phyloP scores from a whole-genome alignment of 2,113 vertebrate species.

The Aegithalos caudatus region DNA sequence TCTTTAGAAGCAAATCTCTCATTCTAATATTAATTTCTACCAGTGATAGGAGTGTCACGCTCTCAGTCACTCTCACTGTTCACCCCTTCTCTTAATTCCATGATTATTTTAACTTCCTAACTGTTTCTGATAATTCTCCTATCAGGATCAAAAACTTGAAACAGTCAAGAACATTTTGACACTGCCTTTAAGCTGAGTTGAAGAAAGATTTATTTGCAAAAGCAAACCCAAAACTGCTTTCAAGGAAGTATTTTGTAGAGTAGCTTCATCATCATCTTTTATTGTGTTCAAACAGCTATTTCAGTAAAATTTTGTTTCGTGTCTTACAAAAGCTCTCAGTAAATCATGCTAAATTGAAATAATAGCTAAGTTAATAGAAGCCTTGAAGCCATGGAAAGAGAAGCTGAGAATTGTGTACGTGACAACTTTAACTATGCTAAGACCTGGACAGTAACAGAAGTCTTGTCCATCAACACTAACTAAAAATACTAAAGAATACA shows the following conservation, averaged over 20 bases:
- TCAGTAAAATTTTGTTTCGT: neutral
- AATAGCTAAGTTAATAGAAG: neutral
- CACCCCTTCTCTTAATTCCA: neutral
- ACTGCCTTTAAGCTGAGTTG: neutral
- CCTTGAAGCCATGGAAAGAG: neutral
- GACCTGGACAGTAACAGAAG: neutral
- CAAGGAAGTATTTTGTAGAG: neutral
- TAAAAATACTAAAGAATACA: neutral
- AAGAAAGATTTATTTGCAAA: neutral
- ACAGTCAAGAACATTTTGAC: neutral
- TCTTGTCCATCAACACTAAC: neutral
- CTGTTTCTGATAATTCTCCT: neutral
- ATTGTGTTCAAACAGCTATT: neutral
- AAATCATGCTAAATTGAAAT: neutral
- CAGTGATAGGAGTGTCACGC: accelerated
- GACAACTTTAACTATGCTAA: neutral
- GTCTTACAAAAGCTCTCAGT: neutral
- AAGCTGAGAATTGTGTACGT: neutral
- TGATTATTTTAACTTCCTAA: neutral
- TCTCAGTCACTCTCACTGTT: neutral
- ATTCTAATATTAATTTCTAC: neutral
- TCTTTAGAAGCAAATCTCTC: neutral
- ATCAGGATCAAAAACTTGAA: neutral
- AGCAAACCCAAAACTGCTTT: neutral
- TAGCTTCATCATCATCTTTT: neutral